Conservation (phyloP, 2,797 vertebrate genomes). For the Anguilla obscura region DNA sequence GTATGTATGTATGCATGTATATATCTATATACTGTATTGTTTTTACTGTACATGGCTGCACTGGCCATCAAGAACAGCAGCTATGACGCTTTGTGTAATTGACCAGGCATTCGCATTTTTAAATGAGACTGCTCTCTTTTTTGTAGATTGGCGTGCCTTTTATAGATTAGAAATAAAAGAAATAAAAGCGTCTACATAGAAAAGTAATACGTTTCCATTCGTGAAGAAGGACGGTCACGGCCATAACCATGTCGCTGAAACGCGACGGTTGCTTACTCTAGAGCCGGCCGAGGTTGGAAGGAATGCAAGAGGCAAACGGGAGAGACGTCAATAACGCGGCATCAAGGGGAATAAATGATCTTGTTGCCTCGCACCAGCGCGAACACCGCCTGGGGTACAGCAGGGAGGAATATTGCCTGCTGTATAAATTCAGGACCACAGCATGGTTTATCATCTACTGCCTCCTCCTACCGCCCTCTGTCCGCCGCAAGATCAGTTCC, state of each 20-base stretch:
- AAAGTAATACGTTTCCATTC: slow-evolving; percentile 6
- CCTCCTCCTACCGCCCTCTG: not conserved
- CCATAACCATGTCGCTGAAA: not conserved
- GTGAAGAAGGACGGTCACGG: not conserved
- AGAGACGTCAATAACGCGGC: slow-evolving; percentile 13
- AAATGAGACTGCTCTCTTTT: not conserved
- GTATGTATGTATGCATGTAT: too few relatives aligned
- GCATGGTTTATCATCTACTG: not conserved
- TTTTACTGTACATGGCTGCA: too few relatives aligned
- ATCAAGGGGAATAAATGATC: slow-evolving; percentile 16
- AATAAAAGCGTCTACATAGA: not conserved
- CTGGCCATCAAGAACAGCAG: too few relatives aligned
- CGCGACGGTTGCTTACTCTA: not conserved
- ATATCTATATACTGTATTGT: too few relatives aligned
- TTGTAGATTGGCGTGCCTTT: not conserved
- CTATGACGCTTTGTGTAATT: not conserved
- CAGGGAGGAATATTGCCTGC: not conserved
- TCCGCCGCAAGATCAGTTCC: not conserved
- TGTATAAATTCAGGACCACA: slow-evolving; percentile 12
- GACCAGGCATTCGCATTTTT: not conserved
- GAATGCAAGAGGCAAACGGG: not conserved
- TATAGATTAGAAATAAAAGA: not conserved
- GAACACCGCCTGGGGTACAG: slow-evolving; percentile 9
- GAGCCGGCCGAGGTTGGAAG: not conserved
- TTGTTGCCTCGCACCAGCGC: slow-evolving; percentile 15